A percentile compares a stretch with the other conserved stretches of the same genome.
Evolutionary conservation across 2,888 invertebrate species (phyloP).

Genomic region (Charanyca ferruginea): DNA sequence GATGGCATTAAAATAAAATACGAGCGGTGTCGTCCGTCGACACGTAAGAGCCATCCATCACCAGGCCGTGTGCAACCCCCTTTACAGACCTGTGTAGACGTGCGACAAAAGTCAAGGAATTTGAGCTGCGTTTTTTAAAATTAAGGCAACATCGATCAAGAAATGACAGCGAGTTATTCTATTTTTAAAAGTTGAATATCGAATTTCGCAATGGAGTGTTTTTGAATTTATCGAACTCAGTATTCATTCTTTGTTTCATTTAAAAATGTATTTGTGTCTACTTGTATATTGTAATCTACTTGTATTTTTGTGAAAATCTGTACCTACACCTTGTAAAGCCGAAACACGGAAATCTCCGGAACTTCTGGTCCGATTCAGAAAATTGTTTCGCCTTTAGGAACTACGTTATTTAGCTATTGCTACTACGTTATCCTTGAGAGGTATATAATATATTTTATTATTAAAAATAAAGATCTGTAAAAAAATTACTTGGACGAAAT

Average conservation of each 20-base stretch:
- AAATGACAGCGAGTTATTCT: slow-evolving; percentile 36
- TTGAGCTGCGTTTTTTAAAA: slow-evolving; percentile 54
- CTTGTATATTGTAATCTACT: too few relatives aligned
- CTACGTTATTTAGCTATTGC: too few relatives aligned
- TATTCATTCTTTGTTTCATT: neutral
- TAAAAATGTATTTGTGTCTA: too few relatives aligned
- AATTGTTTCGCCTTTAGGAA: too few relatives aligned
- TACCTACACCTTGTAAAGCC: too few relatives aligned
- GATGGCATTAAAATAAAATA: slow-evolving; percentile 89
- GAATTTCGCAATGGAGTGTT: slow-evolving; percentile 28
- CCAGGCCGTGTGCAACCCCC: slow-evolving; percentile 75
- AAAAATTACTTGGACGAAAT: too few relatives aligned
- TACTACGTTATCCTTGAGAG: too few relatives aligned
- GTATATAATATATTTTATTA: too few relatives aligned
- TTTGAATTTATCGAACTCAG: neutral
- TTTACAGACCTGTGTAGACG: slow-evolving; percentile 72
- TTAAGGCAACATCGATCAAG: slow-evolving; percentile 62
- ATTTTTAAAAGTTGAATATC: slow-evolving; percentile 37
- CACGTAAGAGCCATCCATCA: slow-evolving; percentile 90
- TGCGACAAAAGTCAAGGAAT: slow-evolving; percentile 65
- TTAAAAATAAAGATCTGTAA: too few relatives aligned
- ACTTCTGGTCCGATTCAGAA: too few relatives aligned
- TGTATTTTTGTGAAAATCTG: too few relatives aligned
- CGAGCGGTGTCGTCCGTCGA: slow-evolving; percentile 82
- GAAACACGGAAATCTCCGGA: too few relatives aligned